Conservation (phyloP, 1,140 invertebrate genomes). For the Oscheius sp. region DNA sequence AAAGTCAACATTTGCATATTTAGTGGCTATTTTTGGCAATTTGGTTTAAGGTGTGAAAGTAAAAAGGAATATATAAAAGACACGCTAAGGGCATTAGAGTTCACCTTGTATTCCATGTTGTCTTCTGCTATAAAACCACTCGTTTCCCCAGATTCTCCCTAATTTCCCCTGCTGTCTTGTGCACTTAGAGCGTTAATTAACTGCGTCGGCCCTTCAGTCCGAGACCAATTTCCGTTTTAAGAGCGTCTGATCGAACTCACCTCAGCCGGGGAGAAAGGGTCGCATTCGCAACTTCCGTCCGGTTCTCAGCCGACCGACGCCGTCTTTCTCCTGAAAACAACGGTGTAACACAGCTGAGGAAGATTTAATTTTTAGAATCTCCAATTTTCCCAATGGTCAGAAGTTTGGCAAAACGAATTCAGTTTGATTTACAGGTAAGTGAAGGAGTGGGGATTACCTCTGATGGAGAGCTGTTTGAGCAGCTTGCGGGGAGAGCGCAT, state of each 20-base stretch:
- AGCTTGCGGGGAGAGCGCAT: conserved; percentile 26
- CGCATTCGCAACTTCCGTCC: conserved; percentile 16
- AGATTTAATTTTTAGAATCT: not conserved
- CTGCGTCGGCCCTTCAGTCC: not conserved
- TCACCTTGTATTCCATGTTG: too few relatives aligned
- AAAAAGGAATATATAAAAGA: too few relatives aligned
- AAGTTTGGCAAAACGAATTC: too few relatives aligned
- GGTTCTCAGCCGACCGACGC: conserved; percentile 33
- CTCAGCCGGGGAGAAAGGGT: conserved; percentile 18
- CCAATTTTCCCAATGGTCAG: too few relatives aligned
- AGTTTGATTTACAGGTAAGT: not conserved
- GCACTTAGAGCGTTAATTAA: not conserved
- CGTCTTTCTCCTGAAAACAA: conserved; percentile 39
- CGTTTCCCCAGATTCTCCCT: not conserved
- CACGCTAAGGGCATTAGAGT: too few relatives aligned
- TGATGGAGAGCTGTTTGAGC: conserved; percentile 28
- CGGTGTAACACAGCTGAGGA: not conserved
- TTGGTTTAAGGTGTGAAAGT: too few relatives aligned
- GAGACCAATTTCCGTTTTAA: not conserved
- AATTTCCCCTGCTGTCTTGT: not conserved
- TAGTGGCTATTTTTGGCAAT: too few relatives aligned
- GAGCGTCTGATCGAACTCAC: not conserved
- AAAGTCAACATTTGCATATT: too few relatives aligned
- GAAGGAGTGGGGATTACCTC: not conserved
- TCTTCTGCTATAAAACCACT: too few relatives aligned